These are phyloP conservation scores for Cygnus olor DNA, from an alignment of 2,797 vertebrate genomes.

Conservation along the genomic window DNA sequence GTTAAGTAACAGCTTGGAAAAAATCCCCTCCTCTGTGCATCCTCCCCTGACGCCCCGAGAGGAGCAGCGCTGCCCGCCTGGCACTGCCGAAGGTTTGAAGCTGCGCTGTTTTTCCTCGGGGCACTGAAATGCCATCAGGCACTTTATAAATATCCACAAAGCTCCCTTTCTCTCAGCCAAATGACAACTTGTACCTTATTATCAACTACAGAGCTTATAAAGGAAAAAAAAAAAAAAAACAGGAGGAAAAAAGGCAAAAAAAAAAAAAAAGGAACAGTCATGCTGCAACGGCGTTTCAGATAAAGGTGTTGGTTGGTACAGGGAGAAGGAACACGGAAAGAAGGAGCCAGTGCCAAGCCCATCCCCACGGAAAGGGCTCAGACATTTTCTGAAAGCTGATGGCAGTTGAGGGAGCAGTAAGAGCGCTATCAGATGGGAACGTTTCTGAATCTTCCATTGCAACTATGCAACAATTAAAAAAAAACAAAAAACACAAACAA, in stretches of 20 bases:
- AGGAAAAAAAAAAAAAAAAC: neutral
- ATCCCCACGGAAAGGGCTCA: neutral
- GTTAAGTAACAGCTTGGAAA: constrained; percentile 51
- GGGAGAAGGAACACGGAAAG: neutral
- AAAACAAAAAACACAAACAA: neutral
- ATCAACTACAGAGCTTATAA: neutral
- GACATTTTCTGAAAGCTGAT: neutral
- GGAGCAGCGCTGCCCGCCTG: neutral
- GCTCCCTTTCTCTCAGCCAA: constrained; percentile 38
- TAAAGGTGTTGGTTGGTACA: neutral
- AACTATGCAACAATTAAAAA: neutral
- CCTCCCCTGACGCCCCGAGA: neutral
- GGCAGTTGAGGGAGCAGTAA: neutral
- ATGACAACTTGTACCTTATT: constrained; percentile 37
- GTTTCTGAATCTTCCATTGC: constrained; percentile 1
- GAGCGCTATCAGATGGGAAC: neutral
- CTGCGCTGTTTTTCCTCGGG: neutral
- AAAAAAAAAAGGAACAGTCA: neutral
- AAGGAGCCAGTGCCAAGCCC: neutral
- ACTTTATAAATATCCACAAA: constrained; percentile 52
- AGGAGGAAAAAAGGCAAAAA: neutral
- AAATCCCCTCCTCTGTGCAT: constrained; percentile 8
- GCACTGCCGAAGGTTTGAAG: neutral
- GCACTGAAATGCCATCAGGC: constrained; percentile 38
- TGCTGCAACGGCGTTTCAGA: neutral